Base-by-base conservation (phyloP, 2,888 invertebrate species). In the Xanthia togata region DNA sequence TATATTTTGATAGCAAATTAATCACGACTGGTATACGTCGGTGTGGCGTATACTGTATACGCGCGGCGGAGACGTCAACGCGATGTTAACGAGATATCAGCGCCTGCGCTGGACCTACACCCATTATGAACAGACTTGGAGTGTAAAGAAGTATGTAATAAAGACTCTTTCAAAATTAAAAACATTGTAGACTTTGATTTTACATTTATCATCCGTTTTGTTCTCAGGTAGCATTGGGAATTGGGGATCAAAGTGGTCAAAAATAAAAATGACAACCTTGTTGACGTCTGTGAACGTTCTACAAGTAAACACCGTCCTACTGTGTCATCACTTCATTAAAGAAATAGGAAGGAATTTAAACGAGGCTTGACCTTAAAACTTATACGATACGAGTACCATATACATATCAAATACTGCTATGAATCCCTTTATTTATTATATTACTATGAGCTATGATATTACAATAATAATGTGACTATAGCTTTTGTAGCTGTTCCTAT, bases 261-360 rank as follows among this genome's bases (percentile, higher is more conserved):
- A 59, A 31, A 26, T 31, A 26, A 26, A 57, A 26, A 53, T 31
- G 1, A 53, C 44, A 47, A 8, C 23, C 53, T 74, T 41, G 50
- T 38, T 60, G 23, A 76, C 47, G 44, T 76, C 55, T 26, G 23
- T 26, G 23, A 41, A 50, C 38, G 31, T 41, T 0, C 6, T 38
- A 47, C n/a, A n/a, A 20, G 53, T 57, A 31, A 63, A 41, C 31
- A 57, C 23, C 44, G 44, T 62, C 38, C 4, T n/a, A 31, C 17
- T 38, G n/a, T n/a, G 57, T 65, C 4, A 41, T 59, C 31, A 35
- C 20, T 60, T 20, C 26, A 41, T 23, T 68, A 14, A 23, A 53
- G 17, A 26, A 47, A 68, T 44, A 1, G 59, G 8, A 76, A 41
- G 26, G 23, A 62, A 41, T 41, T 60, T 44, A 79, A 55, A 63